These are phyloP conservation scores for Lophura nycthemera DNA, from an alignment of 2,113 vertebrate genomes.

Conservation along the genomic window DNA sequence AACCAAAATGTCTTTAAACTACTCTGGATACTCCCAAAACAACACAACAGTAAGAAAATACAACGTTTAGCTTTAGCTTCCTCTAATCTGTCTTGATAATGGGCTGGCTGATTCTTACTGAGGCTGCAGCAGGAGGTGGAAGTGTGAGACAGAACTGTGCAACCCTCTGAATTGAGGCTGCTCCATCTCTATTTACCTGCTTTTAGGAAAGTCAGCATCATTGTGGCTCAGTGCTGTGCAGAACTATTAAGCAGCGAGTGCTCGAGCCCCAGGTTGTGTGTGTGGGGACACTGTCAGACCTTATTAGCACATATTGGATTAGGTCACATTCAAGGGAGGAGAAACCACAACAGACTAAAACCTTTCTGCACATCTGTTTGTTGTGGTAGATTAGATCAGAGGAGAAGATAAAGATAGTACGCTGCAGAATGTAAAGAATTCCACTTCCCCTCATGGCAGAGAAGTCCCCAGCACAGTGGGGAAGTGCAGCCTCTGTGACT, in stretches of 20 bases:
- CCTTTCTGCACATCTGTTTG: not conserved
- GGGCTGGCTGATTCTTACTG: not conserved
- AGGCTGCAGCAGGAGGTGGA: not conserved
- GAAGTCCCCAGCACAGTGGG: accelerated
- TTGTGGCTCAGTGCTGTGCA: accelerated
- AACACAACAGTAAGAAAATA: not conserved
- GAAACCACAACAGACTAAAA: not conserved
- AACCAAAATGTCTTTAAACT: not conserved
- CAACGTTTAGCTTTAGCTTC: not conserved
- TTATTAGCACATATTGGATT: accelerated
- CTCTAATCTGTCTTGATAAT: too few relatives aligned
- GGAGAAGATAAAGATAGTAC: not conserved
- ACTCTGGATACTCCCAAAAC: not conserved
- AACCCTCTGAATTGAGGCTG: not conserved
- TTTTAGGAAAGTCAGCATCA: not conserved
- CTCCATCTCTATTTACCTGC: not conserved
- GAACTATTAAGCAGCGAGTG: not conserved
- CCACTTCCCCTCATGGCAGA: not conserved
- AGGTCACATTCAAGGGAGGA: not conserved
- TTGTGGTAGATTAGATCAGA: not conserved
- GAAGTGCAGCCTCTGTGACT: not conserved
- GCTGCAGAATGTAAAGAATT: not conserved
- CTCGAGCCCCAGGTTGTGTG: accelerated
- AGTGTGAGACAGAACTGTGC: not conserved
- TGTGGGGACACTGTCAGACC: accelerated